Conservation (phyloP, 2,888 invertebrate species). For the Cheilosia soror region DNA sequence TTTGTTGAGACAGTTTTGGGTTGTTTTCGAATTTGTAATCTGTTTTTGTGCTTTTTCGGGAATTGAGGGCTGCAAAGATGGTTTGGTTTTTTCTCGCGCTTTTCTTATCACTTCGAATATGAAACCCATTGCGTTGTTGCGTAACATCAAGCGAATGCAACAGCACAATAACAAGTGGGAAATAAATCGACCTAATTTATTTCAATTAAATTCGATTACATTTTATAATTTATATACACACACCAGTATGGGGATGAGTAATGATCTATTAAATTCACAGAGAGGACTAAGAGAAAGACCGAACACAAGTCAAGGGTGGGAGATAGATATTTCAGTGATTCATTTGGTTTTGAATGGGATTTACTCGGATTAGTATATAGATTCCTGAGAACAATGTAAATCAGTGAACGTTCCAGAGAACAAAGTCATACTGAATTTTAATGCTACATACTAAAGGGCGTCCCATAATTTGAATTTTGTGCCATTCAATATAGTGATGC, state of each 20-base stretch:
- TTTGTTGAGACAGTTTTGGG: slow-evolving; percentile 3
- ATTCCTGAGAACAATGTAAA: slow-evolving; percentile 2
- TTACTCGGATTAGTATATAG: slow-evolving; percentile 1
- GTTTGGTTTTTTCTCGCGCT: neutral
- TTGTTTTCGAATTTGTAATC: neutral
- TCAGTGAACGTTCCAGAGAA: neutral
- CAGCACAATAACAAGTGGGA: slow-evolving; percentile 19
- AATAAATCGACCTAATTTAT: slow-evolving; percentile 64
- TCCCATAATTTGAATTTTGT: no score
- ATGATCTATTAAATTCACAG: slow-evolving; percentile 59
- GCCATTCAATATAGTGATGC: no score
- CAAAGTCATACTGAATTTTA: neutral
- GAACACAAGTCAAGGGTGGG: slow-evolving; percentile 1
- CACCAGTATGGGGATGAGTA: slow-evolving; percentile 51
- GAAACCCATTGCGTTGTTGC: neutral
- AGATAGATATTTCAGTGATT: slow-evolving; percentile 42
- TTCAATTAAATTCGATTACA: slow-evolving; percentile 68
- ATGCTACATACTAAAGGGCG: no score
- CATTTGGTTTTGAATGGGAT: slow-evolving; percentile 31
- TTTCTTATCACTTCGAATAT: slow-evolving; percentile 13
- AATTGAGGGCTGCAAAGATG: neutral
- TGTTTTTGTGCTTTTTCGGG: neutral
- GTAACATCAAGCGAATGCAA: neutral
- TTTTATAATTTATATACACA: slow-evolving; percentile 35
- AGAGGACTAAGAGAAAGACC: slow-evolving; percentile 6